Conservation (phyloP, 92 coral and sea anemone species). For the Anthopleura xanthogrammica region DNA sequence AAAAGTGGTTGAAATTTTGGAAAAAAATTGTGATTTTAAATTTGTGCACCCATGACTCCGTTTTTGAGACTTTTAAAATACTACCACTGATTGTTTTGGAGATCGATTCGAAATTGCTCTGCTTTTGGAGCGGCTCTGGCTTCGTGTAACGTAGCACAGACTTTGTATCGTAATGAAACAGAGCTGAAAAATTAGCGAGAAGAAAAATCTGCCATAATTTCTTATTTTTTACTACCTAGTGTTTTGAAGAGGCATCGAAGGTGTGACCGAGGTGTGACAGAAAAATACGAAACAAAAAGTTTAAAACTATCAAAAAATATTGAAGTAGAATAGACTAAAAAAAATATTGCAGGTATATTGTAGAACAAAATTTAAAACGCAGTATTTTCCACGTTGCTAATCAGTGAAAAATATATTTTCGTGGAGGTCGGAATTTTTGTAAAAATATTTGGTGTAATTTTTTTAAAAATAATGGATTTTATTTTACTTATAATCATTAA, state of each 20-base stretch:
- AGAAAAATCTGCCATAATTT: too few relatives aligned
- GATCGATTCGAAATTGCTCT: too few relatives aligned
- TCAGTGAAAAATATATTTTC: not conserved
- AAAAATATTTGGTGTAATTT: not conserved
- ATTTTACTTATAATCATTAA: not conserved
- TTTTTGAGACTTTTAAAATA: too few relatives aligned
- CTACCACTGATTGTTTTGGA: too few relatives aligned
- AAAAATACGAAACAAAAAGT: not conserved
- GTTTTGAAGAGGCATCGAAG: not conserved
- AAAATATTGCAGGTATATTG: not conserved
- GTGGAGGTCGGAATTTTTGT: not conserved
- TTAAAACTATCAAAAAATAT: not conserved
- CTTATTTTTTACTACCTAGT: not conserved
- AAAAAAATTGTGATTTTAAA: not conserved
- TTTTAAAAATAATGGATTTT: not conserved
- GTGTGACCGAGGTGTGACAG: constrained; percentile 2
- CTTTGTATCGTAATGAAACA: too few relatives aligned
- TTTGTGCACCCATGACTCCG: too few relatives aligned
- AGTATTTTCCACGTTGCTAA: not conserved
- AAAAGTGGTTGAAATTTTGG: not conserved
- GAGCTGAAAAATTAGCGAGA: not conserved
- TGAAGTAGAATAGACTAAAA: not conserved
- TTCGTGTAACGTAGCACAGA: too few relatives aligned
- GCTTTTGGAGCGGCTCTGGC: too few relatives aligned
- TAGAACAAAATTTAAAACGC: not conserved